Evolutionary conservation across 1,140 invertebrate species (phyloP).

Genomic region (Venturia canescens): DNA sequence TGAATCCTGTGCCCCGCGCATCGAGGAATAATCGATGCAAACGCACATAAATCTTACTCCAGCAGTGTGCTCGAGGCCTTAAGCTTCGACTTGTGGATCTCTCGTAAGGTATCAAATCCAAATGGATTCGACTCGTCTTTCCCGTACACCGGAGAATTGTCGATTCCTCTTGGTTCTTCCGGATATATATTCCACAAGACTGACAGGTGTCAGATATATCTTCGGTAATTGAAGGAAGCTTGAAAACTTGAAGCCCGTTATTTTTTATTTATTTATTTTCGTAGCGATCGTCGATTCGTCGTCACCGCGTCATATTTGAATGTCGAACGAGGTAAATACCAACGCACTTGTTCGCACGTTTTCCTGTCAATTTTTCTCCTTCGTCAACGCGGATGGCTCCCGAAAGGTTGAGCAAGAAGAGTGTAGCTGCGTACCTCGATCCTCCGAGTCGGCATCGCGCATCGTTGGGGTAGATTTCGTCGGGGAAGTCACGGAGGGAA

Average conservation of each 20-base stretch:
- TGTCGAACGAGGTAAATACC: too few species aligned
- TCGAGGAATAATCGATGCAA: constrained; percentile 41
- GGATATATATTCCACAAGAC: background rate
- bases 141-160: background rate
- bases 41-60: constrained; percentile 33
- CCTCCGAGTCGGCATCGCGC: background rate
- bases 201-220: background rate
- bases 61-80: constrained; percentile 18
- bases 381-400: too few species aligned
- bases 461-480: background rate
- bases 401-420: too few species aligned
- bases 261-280: too few species aligned
- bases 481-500: background rate
- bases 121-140: constrained; percentile 34
- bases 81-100: constrained; percentile 32
- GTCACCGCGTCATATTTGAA: too few species aligned
- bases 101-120: constrained; percentile 16
- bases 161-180: constrained; percentile 28
- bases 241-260: too few species aligned
- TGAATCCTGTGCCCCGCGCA: background rate
- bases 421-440: too few species aligned
- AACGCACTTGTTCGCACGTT: too few species aligned
- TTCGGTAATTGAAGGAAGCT: background rate
- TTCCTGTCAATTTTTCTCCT: too few species aligned
- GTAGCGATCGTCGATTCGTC: too few species aligned